Evolutionary conservation across 2,113 vertebrate species (phyloP).

Genomic region (Oxygymnocypris stewartii): DNA sequence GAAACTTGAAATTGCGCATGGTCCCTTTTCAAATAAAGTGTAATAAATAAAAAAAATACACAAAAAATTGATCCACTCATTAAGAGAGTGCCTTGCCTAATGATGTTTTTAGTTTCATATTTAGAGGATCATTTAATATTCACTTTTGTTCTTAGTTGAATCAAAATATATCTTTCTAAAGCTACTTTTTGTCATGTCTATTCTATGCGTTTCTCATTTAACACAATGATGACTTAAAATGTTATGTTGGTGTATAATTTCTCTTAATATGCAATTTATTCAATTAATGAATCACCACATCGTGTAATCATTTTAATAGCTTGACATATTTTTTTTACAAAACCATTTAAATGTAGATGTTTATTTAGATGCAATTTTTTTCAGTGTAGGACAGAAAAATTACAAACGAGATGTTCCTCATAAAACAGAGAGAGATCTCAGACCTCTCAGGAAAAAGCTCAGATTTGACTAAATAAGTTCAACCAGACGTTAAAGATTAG

Average conservation of each 20-base stretch:
- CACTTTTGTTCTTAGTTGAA: neutral
- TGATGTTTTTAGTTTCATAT: neutral
- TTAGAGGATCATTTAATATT: too few species aligned
- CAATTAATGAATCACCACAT: neutral
- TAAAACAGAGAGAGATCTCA: too few species aligned
- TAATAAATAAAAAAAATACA: too few species aligned
- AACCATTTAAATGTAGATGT: neutral
- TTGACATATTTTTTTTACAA: neutral
- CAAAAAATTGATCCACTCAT: too few species aligned
- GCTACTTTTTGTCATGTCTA: too few species aligned
- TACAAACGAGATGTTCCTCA: too few species aligned
- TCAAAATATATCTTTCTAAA: neutral
- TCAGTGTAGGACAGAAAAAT: too few species aligned
- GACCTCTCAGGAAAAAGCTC: too few species aligned
- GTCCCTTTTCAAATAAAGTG: too few species aligned
- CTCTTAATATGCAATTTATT: neutral
- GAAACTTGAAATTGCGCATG: too few species aligned
- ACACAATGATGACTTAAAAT: too few species aligned
- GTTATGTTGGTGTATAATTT: neutral
- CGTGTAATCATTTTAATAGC: neutral
- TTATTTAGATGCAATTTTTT: neutral
- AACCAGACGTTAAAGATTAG: neutral
- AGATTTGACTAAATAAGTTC: neutral
- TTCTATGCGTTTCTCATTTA: too few species aligned
- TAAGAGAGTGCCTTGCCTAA: neutral